phyloP scores from a whole-genome alignment of 2,797 vertebrate species.

The Alouatta caraya region DNA sequence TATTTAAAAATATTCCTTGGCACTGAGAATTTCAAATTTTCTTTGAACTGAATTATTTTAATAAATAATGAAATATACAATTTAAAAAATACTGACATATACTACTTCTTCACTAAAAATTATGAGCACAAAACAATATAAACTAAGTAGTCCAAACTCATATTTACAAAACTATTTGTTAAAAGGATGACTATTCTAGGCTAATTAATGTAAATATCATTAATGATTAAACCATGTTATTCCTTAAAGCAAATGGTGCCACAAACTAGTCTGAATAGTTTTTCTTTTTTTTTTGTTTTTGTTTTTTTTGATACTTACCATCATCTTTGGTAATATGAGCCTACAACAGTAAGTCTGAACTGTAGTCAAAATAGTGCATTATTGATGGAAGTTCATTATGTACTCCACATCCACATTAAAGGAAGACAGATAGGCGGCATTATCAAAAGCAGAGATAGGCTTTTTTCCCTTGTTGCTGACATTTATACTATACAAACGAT shows the following conservation, averaged over 20 bases:
- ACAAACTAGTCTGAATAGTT: neutral
- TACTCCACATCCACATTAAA: neutral
- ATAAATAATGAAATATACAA: neutral
- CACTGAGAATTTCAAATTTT: neutral
- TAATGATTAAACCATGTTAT: constrained; percentile 48
- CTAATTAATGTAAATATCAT: neutral
- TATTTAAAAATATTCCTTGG: neutral
- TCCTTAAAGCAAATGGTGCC: constrained; percentile 34
- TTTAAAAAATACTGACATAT: neutral
- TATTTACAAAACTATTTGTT: neutral
- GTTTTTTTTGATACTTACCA: neutral
- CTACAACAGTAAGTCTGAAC: constrained; percentile 49
- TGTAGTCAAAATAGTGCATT: constrained; percentile 53
- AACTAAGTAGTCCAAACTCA: neutral
- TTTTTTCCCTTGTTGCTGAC: neutral
- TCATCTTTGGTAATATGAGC: constrained; percentile 31
- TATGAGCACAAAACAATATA: neutral
- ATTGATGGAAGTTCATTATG: constrained; percentile 49
- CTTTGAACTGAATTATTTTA: neutral
- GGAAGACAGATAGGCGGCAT: neutral
- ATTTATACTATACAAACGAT: neutral
- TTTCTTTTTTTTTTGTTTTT: neutral
- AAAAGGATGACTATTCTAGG: neutral
- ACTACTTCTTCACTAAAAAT: neutral
- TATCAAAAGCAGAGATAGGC: neutral